A percentile compares a stretch with the other conserved stretches of the same genome.
Evolutionary conservation across 2,888 invertebrate genomes (phyloP).

Genomic region (Buathra laborator): DNA sequence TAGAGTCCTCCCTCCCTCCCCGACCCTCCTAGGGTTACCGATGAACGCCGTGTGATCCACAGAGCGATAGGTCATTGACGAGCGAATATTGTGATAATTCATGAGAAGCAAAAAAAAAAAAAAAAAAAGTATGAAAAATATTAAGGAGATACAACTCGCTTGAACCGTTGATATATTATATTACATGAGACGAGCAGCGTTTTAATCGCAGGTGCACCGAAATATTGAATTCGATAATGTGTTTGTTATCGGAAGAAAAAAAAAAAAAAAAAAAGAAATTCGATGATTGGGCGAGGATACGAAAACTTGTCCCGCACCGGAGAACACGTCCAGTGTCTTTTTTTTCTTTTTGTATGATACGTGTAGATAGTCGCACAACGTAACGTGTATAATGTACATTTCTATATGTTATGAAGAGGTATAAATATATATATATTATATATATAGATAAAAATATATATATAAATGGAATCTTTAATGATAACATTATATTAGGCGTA

Average conservation of each 20-base stretch:
- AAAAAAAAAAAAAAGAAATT: neutral
- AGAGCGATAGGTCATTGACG: slow-evolving; percentile 44
- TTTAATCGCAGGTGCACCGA: slow-evolving; percentile 35
- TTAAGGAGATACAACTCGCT: slow-evolving; percentile 43
- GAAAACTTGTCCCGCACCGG: slow-evolving; percentile 65
- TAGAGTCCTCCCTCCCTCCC: neutral
- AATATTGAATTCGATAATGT: slow-evolving; percentile 8
- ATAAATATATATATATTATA: slow-evolving; percentile 72
- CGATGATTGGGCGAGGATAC: neutral
- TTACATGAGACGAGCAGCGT: neutral
- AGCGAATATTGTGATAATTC: slow-evolving; percentile 67
- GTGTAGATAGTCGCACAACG: slow-evolving; percentile 83
- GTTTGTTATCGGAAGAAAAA: slow-evolving; percentile 6
- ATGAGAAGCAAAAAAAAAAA: slow-evolving; percentile 32
- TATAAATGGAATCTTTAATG: slow-evolving; percentile 80
- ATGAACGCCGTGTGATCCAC: slow-evolving; percentile 33
- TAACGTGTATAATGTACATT: slow-evolving; percentile 82
- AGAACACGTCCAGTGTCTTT: slow-evolving; percentile 76
- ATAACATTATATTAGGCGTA: slow-evolving; percentile 75
- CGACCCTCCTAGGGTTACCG: neutral
- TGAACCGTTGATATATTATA: slow-evolving; percentile 34
- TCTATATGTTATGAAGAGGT: slow-evolving; percentile 81
- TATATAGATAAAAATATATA: slow-evolving; percentile 68
- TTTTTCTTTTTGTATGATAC: slow-evolving; percentile 83
- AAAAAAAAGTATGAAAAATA: slow-evolving; percentile 21